Evolutionary conservation across 1,140 invertebrate genomes (phyloP), one percentile per base, ranked within the genome.

Genomic region (Apis mellifera): DNA sequence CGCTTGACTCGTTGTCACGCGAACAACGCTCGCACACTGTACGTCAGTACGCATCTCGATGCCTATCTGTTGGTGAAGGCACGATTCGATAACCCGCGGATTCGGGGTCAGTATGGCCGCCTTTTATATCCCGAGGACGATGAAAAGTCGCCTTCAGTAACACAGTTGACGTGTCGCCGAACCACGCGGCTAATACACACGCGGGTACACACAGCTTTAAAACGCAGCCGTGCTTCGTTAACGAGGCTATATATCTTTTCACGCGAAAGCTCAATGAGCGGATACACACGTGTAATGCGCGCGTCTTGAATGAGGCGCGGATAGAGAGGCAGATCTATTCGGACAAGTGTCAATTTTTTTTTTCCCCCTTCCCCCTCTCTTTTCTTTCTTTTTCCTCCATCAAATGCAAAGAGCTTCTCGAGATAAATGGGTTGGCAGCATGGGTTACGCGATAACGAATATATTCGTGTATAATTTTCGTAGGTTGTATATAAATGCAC

Each of bases 51-150:
- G 62, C 82, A 85, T 88, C 76, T 84, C 79, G 90, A 90, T 89
- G 84, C 75, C 71, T 89, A 86, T 90, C 86, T 85, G 84, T 69
- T 72, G 77, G 62, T 69, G 82, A 78, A 84, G 69, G 65, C 75
- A 66, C 72, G 76, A 82, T 65, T 87, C 86, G 90, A 90, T 90
- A 89, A 90, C 90, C 89, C 87, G 85, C 82, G 87, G 32, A 86
- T 90, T 87, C 85, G 86, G 86, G 86, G 89, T 90, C 90, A 90
- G 87, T 84, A 84, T 86, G 86, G 86, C 85, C 81, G 83, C 70
- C 83, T 87, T 85, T 78, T 86, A 82, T 64, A 78, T 57, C 26
- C n/a, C 64, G 66, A 55, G 72, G 75, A 74, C 75, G 65, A 60
- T 79, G 72, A 71, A 73, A 71, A 86, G 65, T 83, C 59, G 80